These are phyloP conservation scores for Xenopus laevis DNA, from an alignment of 2,113 vertebrate genomes.

Conservation along the genomic window DNA sequence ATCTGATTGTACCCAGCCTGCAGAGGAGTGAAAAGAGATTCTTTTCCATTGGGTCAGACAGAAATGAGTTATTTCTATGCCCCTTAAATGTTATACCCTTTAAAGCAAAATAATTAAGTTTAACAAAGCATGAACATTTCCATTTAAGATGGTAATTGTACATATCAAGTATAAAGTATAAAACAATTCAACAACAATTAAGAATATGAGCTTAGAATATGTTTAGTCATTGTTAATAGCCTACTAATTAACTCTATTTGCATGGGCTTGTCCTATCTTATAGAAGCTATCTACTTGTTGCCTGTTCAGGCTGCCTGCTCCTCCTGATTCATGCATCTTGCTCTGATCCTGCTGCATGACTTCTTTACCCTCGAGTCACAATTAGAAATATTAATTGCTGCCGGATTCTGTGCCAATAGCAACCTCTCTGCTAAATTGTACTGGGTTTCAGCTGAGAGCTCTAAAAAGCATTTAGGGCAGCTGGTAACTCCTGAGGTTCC, in stretches of 20 bases:
- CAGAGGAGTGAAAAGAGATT: too few relatives aligned
- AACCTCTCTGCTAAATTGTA: neutral
- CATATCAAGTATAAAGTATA: too few relatives aligned
- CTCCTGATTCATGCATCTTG: constrained; percentile 29
- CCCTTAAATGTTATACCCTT: neutral
- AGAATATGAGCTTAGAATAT: too few relatives aligned
- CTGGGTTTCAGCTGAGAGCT: constrained; percentile 1
- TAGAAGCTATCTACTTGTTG: neutral
- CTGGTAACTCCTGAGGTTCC: neutral
- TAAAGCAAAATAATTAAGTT: neutral
- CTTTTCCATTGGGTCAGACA: too few relatives aligned
- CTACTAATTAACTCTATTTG: neutral
- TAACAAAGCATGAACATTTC: neutral
- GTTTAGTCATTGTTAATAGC: too few relatives aligned
- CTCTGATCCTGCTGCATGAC: constrained; percentile 5
- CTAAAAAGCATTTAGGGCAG: neutral
- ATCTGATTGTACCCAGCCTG: too few relatives aligned
- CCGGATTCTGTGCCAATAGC: constrained; percentile 20
- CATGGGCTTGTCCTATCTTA: neutral
- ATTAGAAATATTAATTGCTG: constrained; percentile 35
- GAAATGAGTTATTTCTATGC: neutral
- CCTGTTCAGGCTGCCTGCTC: neutral
- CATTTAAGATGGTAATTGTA: too few relatives aligned
- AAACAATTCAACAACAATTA: too few relatives aligned
- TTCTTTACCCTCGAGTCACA: constrained; percentile 21